A percentile compares a stretch with the other conserved stretches of the same genome.
phyloP scores from a whole-genome alignment of 2,797 vertebrate genomes.

The Harpagifer antarcticus region DNA sequence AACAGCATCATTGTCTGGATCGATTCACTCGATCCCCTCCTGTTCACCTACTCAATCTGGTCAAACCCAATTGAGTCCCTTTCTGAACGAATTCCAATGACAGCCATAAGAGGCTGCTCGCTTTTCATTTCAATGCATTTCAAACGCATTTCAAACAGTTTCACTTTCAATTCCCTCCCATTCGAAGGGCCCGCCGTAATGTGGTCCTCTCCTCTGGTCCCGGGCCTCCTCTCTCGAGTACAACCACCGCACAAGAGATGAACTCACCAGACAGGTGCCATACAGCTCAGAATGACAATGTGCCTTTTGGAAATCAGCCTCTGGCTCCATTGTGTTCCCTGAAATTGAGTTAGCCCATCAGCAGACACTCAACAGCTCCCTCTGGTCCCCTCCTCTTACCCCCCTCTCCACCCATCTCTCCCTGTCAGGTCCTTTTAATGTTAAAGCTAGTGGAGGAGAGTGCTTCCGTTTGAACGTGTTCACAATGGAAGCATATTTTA shows the following conservation, averaged over 20 bases:
- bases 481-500: conserved; percentile 37
- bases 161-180: conserved; percentile 71
- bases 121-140: conserved; percentile 79
- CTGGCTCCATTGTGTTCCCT: conserved; percentile 73
- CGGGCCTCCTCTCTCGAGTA: conserved; percentile 27
- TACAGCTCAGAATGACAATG: conserved; percentile 75
- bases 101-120: conserved; percentile 45
- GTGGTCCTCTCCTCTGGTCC: conserved; percentile 35
- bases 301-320: conserved; percentile 78
- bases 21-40: conserved; percentile 58
- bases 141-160: conserved; percentile 74
- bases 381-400: conserved; percentile 10
- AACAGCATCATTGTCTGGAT: conserved; percentile 69
- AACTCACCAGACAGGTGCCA: conserved; percentile 72
- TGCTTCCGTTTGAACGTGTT: conserved; percentile 46
- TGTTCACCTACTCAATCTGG: conserved; percentile 64
- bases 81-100: conserved; percentile 69
- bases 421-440: conserved; percentile 51
- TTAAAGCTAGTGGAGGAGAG: conserved; percentile 38
- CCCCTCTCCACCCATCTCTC: conserved; percentile 12
- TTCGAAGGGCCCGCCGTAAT: conserved; percentile 56
- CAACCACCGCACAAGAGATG: conserved; percentile 54
- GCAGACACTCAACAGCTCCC: conserved; percentile 64
- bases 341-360: conserved; percentile 76
- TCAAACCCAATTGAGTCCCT: conserved; percentile 70